Evolutionary conservation across 2,888 invertebrate genomes (phyloP).

Genomic region (Urechis unicinctus): DNA sequence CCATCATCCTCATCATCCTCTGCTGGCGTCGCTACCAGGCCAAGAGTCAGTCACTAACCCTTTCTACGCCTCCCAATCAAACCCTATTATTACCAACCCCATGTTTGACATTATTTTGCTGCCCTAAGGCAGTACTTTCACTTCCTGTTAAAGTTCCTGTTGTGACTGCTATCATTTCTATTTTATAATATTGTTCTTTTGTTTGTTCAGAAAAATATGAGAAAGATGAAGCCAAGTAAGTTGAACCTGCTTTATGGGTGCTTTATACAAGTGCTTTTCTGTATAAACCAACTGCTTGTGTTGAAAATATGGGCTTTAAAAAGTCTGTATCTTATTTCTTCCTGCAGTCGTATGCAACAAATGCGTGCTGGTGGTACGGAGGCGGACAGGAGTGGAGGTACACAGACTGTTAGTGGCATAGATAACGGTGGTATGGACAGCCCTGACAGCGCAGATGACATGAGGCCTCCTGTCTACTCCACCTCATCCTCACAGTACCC

Average conservation of each 20-base stretch:
- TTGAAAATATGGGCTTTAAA: not conserved
- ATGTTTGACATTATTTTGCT: too few species aligned
- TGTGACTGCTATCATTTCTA: too few species aligned
- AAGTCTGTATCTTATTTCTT: too few species aligned
- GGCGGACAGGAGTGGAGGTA: not conserved
- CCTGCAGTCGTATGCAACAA: not conserved
- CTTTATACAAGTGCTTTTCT: not conserved
- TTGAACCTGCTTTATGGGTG: too few species aligned
- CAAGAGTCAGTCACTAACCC: constrained; percentile 14
- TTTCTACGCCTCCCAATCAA: too few species aligned
- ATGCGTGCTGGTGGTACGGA: not conserved
- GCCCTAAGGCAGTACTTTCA: too few species aligned
- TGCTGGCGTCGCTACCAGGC: constrained; percentile 26
- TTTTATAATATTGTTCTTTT: not conserved
- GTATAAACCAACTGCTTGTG: not conserved
- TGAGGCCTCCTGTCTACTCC: too few species aligned
- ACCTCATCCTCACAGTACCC: not conserved
- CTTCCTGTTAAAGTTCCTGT: too few species aligned
- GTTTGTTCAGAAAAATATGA: not conserved
- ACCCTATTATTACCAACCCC: too few species aligned
- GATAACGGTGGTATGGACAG: not conserved
- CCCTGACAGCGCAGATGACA: not conserved
- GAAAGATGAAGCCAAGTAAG: not conserved
- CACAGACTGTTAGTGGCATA: not conserved
- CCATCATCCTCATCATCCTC: constrained; percentile 34